Base-by-base conservation (phyloP, 2,888 invertebrate genomes). In the Hydraecia micacea region DNA sequence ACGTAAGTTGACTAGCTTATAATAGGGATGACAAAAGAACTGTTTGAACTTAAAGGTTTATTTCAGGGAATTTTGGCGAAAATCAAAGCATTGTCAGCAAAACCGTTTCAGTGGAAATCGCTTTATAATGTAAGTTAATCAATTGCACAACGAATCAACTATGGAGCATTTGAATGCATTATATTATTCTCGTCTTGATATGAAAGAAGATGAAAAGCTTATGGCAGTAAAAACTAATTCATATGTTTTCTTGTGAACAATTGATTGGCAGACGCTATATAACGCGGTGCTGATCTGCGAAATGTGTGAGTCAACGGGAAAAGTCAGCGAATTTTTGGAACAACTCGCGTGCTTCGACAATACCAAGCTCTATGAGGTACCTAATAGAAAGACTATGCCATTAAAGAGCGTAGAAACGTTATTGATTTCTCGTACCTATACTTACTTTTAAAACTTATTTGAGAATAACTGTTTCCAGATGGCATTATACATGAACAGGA, bases 201-300 rank as follows among this genome's bases (percentile, higher is more conserved):
- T 13, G 55, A 11, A 58, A 58, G n/a, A 55, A 55, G 13, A n/a
- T 55, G 25, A 13, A 55, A n/a, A 55, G 55, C 55, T 55, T 55
- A 52, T 52, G n/a, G 11, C 55, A n/a, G n/a, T 58, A 58, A 58
- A 58, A 58, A 58, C 55, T 55, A 25, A n/a, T n/a, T n/a, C 9
- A 55, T 25, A 32, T 36, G 11, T 36, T 13, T 25, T 63, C 36
- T 36, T 21, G 39, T 25, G 25, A 39, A 65, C 65, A 65, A 36
- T 36, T 65, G 25, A 25, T 39, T n/a, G 18, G 13, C 93, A 98
- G 98, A 98, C 98, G 3, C 94, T 98, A 36, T 97, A 98, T 93
- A 97, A 98, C 92, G 97, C 97, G n/a, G 97, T 98, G 32, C 95
- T 97, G 58, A 97, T 98, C 77, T 97, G 97, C 77, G 98, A 98